Percentiles rank a stretch among this genome's conserved stretches.
These are phyloP conservation scores for Brachionus paranguensis DNA, from an alignment of 1,140 invertebrate genomes.

Conservation along the genomic window DNA sequence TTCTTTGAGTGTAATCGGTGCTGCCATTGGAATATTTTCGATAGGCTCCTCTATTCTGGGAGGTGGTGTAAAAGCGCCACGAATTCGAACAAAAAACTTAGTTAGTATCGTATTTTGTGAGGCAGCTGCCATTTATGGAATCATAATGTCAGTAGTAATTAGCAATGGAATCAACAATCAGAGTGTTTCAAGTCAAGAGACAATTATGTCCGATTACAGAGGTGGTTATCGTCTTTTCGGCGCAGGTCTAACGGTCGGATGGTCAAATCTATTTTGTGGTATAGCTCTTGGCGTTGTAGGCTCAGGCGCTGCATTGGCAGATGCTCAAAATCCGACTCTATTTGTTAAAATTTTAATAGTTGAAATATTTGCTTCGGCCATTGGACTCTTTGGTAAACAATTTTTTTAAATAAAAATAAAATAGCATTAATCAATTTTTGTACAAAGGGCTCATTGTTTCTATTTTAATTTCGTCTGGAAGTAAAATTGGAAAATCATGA, in stretches of 20 bases:
- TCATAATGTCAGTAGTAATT: conserved; percentile 92
- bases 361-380: conserved; percentile 95
- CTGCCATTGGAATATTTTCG: conserved; percentile 89
- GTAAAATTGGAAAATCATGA: conserved; percentile 1
- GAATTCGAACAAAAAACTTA: conserved; percentile 98
- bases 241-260: conserved; percentile 83
- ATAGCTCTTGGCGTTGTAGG: conserved; percentile 89
- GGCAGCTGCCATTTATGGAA: conserved; percentile 92
- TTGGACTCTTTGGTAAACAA: conserved; percentile 78
- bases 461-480: conserved; percentile 10
- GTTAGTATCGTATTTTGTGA: conserved; percentile 66
- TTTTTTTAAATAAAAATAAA: too few relatives aligned
- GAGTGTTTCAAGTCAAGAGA: background rate
- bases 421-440: background rate
- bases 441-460: conserved; percentile 39
- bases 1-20: conserved; percentile 88
- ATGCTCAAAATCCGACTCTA: conserved; percentile 84
- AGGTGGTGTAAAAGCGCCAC: conserved; percentile 92
- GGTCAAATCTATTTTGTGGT: conserved; percentile 90
- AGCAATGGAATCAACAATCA: conserved; percentile 67
- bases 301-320: conserved; percentile 86
- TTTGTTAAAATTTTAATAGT: conserved; percentile 97
- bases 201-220: background rate
- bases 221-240: conserved; percentile 85
- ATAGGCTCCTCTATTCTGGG: conserved; percentile 92